Evolutionary conservation across 92 coral and sea anemone genomes (phyloP).

Genomic region (Meandrina meandrites): DNA sequence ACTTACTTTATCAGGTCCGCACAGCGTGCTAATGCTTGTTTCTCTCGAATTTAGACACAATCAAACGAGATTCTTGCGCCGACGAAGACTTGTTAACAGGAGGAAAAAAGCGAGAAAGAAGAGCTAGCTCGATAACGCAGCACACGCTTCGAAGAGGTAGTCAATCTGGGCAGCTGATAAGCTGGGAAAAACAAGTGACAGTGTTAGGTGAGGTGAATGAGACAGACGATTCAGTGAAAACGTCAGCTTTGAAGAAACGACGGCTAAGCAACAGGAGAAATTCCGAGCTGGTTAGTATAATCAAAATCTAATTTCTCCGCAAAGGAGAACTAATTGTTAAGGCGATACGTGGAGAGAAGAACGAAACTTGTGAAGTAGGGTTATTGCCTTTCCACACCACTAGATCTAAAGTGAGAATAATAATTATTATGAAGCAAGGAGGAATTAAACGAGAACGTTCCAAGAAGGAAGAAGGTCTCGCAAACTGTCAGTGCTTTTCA

Average conservation of each 20-base stretch:
- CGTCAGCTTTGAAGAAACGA: not conserved
- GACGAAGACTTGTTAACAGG: conserved; percentile 28
- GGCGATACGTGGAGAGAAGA: not conserved
- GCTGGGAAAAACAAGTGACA: not conserved
- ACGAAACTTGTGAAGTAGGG: not conserved
- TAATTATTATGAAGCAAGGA: too few species aligned
- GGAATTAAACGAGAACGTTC: too few species aligned
- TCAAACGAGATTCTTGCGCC: not conserved
- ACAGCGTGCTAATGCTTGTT: not conserved
- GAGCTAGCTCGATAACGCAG: not conserved
- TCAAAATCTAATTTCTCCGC: not conserved
- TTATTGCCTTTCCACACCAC: not conserved
- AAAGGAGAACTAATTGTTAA: not conserved
- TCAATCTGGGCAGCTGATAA: not conserved
- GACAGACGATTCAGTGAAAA: not conserved
- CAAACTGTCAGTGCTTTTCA: too few species aligned
- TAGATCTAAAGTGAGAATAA: not conserved
- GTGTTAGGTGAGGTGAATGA: not conserved
- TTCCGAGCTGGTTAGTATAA: conserved; percentile 3
- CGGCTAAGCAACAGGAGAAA: conserved; percentile 1
- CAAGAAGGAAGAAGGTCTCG: too few species aligned
- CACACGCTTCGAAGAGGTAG: not conserved
- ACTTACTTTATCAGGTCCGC: not conserved
- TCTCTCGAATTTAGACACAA: conserved; percentile 15
- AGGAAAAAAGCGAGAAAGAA: not conserved